These are phyloP conservation scores for Zoroaster sp. DNA, from an alignment of 53 echinoderm and acorn worm genomes.

Conservation along the genomic window DNA sequence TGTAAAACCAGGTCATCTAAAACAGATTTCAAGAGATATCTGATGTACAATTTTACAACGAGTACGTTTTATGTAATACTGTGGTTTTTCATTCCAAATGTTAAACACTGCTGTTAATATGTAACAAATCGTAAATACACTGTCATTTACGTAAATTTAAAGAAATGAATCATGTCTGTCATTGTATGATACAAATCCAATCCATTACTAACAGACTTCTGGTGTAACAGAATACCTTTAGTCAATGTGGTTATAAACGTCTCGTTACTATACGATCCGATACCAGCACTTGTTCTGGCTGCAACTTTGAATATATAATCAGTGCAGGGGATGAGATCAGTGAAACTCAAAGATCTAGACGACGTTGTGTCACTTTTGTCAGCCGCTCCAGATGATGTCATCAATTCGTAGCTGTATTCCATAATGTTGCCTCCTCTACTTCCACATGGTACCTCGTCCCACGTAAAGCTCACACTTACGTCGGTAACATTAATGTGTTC, in stretches of 20 bases:
- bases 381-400: background rate
- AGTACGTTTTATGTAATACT: too few relatives aligned
- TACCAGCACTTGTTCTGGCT: background rate
- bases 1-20: too few relatives aligned
- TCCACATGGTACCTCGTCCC: slow-evolving; percentile 12
- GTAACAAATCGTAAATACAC: too few relatives aligned
- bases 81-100: too few relatives aligned
- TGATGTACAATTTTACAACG: too few relatives aligned
- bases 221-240: background rate
- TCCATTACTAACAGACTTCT: too few relatives aligned
- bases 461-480: background rate
- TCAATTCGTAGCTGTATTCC: background rate
- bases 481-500: background rate
- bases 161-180: too few relatives aligned
- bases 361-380: background rate
- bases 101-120: too few relatives aligned
- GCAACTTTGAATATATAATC: background rate
- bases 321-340: background rate
- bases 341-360: background rate
- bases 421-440: background rate
- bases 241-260: background rate
- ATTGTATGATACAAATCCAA: too few relatives aligned
- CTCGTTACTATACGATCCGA: background rate
- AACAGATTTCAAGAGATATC: too few relatives aligned
- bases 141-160: too few relatives aligned